Conservation (phyloP, 2,888 invertebrate genomes). For the Psylliodes chrysocephalus region DNA sequence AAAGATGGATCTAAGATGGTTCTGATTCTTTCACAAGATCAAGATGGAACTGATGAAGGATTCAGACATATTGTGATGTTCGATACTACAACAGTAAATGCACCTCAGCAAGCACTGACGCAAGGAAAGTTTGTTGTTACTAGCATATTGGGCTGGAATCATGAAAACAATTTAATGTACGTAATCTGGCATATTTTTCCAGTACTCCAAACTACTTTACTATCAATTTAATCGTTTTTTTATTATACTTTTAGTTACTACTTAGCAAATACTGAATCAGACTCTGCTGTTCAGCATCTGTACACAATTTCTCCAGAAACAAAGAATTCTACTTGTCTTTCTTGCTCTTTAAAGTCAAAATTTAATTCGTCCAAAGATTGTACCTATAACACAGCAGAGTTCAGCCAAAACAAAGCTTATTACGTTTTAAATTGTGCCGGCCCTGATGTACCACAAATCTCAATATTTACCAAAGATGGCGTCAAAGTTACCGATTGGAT, state of each 20-base stretch:
- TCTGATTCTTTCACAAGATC: slow-evolving; percentile 77
- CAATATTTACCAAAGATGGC: slow-evolving; percentile 69
- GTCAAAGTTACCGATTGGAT: slow-evolving; percentile 71
- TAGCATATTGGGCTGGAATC: slow-evolving; percentile 79
- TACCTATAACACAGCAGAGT: slow-evolving; percentile 74
- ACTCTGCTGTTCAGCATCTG: slow-evolving; percentile 83
- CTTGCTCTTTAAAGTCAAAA: slow-evolving; percentile 74
- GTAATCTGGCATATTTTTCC: slow-evolving; percentile 53
- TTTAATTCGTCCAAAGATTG: slow-evolving; percentile 67
- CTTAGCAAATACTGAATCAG: slow-evolving; percentile 79
- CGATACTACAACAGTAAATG: slow-evolving; percentile 63
- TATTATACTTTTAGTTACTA: too few species aligned
- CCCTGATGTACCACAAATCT: slow-evolving; percentile 82
- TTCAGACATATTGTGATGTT: slow-evolving; percentile 75
- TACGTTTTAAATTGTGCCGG: slow-evolving; percentile 85
- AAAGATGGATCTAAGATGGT: slow-evolving; percentile 75
- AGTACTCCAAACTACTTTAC: too few species aligned
- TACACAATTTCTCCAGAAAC: slow-evolving; percentile 75
- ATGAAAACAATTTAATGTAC: slow-evolving; percentile 72
- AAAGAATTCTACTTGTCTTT: slow-evolving; percentile 73
- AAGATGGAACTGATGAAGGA: slow-evolving; percentile 67
- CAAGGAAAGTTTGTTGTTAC: slow-evolving; percentile 76
- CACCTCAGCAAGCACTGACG: slow-evolving; percentile 65
- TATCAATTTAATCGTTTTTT: too few species aligned
- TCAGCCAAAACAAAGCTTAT: slow-evolving; percentile 75